Evolutionary conservation across 92 coral and sea anemone genomes (phyloP).

Genomic region (Bergia sp.): DNA sequence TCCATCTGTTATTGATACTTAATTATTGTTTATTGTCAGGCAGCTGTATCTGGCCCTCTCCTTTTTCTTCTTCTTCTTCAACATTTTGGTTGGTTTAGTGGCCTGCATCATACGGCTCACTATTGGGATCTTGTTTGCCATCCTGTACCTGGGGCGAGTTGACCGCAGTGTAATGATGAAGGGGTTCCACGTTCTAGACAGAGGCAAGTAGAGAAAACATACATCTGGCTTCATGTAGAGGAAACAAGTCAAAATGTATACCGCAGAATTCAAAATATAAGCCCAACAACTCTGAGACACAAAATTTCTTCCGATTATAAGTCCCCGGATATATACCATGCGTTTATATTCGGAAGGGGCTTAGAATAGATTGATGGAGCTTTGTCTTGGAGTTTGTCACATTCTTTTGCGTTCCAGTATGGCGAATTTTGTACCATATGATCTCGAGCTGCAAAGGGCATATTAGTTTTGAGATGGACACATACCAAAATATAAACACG

Average conservation of each 20-base stretch:
- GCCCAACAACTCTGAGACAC: neutral
- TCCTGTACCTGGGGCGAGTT: conserved; percentile 70
- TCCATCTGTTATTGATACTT: too few species aligned
- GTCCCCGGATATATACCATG: neutral
- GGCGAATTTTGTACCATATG: too few species aligned
- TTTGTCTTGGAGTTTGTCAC: too few species aligned
- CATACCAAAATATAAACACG: too few species aligned
- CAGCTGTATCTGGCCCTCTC: conserved; percentile 69
- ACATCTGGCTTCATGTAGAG: too few species aligned
- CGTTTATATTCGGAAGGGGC: too few species aligned
- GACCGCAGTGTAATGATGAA: conserved; percentile 66
- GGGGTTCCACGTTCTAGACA: conserved; percentile 60
- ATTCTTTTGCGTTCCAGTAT: too few species aligned
- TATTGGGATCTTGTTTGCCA: conserved; percentile 67
- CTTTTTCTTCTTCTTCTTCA: conserved; percentile 82
- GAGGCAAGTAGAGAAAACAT: conserved; percentile 35
- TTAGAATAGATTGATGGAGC: too few species aligned
- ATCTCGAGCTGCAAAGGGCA: too few species aligned
- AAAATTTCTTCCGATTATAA: too few species aligned
- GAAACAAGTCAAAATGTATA: too few species aligned
- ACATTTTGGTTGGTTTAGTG: conserved; percentile 79
- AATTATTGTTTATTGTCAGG: conserved; percentile 36
- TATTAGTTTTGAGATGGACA: too few species aligned
- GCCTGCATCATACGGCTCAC: conserved; percentile 72
- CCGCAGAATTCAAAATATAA: neutral